A percentile compares a stretch with the other conserved stretches of the same genome.
Conservation (phyloP, 2,113 vertebrate species). For the Archilochus colubris region DNA sequence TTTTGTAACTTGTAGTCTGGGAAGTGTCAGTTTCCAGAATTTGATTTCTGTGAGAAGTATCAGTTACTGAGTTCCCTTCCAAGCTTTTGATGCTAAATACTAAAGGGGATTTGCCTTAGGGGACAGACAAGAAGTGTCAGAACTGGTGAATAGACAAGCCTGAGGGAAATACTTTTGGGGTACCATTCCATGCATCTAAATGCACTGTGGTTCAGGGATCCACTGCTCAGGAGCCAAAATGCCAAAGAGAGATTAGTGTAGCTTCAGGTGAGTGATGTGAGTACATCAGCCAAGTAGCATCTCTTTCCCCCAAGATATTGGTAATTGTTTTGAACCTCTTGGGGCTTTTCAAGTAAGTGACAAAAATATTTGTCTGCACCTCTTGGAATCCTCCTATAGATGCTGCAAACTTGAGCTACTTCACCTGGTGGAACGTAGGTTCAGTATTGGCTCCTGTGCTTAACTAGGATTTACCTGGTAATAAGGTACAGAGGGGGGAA, state of each 20-base stretch:
- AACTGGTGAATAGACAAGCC: not conserved
- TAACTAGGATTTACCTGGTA: not conserved
- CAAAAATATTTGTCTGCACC: not conserved
- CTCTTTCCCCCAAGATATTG: not conserved
- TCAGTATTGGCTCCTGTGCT: not conserved
- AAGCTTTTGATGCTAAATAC: not conserved
- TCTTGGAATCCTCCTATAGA: not conserved
- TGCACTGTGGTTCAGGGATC: not conserved
- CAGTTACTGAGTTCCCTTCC: not conserved
- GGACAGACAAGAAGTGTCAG: not conserved
- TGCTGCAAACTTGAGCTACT: not conserved
- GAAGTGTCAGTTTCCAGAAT: not conserved
- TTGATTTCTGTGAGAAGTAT: conserved; percentile 14
- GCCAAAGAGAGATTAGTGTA: not conserved
- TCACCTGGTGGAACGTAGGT: not conserved
- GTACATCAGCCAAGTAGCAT: not conserved
- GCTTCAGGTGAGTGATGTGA: not conserved
- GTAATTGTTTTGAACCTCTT: not conserved
- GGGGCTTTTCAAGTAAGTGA: not conserved
- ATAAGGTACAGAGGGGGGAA: not conserved
- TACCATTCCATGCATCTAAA: fast-evolving
- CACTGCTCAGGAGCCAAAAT: not conserved
- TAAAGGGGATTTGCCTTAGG: conserved; percentile 23
- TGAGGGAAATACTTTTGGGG: not conserved
- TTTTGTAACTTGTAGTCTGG: not conserved